Evolutionary conservation across 1,140 invertebrate genomes (phyloP).

Genomic region (Metaphire vulgaris): DNA sequence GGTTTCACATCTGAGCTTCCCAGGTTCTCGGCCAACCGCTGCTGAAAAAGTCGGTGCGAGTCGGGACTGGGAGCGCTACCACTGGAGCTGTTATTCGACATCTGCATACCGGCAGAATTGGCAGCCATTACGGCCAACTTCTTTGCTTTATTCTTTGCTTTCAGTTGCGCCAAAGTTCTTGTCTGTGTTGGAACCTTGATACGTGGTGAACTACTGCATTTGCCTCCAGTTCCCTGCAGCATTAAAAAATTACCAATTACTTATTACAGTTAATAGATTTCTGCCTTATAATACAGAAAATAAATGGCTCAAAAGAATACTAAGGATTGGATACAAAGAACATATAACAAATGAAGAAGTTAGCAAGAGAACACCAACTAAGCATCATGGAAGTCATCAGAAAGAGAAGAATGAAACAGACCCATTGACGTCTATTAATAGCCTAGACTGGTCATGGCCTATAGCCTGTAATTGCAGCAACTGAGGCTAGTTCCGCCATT

Average conservation of each 20-base stretch:
- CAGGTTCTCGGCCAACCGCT: not conserved
- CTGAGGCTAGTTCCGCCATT: too few relatives aligned
- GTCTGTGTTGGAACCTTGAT: slow-evolving; percentile 35
- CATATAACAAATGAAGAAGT: too few relatives aligned
- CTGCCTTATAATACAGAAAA: too few relatives aligned
- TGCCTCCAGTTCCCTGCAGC: not conserved
- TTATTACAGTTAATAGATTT: not conserved
- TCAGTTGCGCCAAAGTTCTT: slow-evolving; percentile 46
- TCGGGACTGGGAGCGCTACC: not conserved
- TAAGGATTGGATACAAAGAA: too few relatives aligned
- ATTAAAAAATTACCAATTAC: not conserved
- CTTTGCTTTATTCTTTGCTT: slow-evolving; percentile 25
- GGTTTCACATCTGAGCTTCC: not conserved
- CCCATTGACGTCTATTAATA: too few relatives aligned
- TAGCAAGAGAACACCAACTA: too few relatives aligned
- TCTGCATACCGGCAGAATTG: not conserved
- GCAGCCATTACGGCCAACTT: not conserved
- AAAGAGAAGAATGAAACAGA: too few relatives aligned
- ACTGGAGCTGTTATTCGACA: not conserved
- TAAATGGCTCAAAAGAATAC: too few relatives aligned
- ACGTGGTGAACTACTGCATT: not conserved
- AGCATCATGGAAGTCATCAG: too few relatives aligned
- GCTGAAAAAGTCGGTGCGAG: not conserved
- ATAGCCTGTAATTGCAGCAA: too few relatives aligned
- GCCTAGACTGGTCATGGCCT: too few relatives aligned